Conservation (phyloP, 2,888 invertebrate species). For the Tetragonula carbonaria region DNA sequence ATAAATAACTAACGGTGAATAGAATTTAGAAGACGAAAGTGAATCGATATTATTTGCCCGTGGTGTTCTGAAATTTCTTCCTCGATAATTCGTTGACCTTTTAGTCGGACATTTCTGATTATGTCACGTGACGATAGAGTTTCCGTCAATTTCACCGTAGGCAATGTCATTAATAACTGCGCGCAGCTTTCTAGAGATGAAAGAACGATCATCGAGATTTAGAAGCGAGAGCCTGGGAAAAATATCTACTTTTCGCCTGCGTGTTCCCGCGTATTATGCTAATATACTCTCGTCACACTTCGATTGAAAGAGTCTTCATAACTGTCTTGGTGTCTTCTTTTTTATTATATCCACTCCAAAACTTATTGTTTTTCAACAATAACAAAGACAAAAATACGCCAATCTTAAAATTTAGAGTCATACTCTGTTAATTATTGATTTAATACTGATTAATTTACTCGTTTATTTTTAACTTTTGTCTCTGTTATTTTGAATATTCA, state of each 20-base stretch:
- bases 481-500: too few species aligned
- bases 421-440: too few species aligned
- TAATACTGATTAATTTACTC: too few species aligned
- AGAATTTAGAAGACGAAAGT: neutral
- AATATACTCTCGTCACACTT: neutral
- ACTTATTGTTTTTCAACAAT: neutral
- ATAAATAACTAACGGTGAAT: too few species aligned
- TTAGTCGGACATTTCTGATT: constrained; percentile 30
- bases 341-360: too few species aligned
- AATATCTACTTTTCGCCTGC: neutral
- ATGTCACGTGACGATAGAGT: constrained; percentile 43
- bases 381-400: neutral
- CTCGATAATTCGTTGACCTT: constrained; percentile 34
- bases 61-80: neutral
- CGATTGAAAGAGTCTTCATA: too few species aligned
- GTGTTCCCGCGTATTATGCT: constrained; percentile 3
- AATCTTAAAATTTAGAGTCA: neutral
- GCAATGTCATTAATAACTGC: constrained; percentile 45
- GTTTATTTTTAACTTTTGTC: too few species aligned
- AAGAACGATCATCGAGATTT: neutral
- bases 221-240: constrained; percentile 12
- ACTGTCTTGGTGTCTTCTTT: neutral
- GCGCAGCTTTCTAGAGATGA: constrained; percentile 47
- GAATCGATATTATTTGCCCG: neutral
- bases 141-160: constrained; percentile 52